phyloP scores from a whole-genome alignment of 2,888 invertebrate species.

The Zaprionus bogoriensis region DNA sequence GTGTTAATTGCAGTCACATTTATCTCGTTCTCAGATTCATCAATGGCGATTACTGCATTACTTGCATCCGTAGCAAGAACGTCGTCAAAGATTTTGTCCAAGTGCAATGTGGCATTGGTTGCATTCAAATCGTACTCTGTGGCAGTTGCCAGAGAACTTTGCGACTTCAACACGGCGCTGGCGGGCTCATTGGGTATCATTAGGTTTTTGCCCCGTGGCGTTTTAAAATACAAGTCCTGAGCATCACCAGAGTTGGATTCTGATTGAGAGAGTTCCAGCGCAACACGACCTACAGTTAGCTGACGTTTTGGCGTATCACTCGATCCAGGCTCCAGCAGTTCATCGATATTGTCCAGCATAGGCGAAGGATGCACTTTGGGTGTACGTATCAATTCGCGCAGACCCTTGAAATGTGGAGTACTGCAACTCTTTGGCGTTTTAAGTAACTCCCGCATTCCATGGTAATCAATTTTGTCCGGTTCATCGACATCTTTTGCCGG shows the following conservation, averaged over 20 bases:
- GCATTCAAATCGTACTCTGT: constrained; percentile 76
- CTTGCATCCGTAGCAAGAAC: constrained; percentile 44
- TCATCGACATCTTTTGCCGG: constrained; percentile 19
- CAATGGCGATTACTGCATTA: constrained; percentile 2
- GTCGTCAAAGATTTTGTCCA: constrained; percentile 79
- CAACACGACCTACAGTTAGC: constrained; percentile 9
- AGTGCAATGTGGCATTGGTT: constrained; percentile 55
- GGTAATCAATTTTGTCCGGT: constrained; percentile 50
- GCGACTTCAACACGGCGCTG: constrained; percentile 72
- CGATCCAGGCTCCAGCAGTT: constrained; percentile 50
- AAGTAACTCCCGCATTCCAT: constrained; percentile 64
- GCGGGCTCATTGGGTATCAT: constrained; percentile 80
- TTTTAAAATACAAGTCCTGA: constrained; percentile 74
- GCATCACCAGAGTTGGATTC: constrained; percentile 29
- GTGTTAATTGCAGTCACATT: constrained; percentile 38
- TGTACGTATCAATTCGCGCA: constrained; percentile 68
- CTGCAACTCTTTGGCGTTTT: constrained; percentile 71
- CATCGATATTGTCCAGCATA: constrained; percentile 56
- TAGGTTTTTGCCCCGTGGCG: constrained; percentile 77
- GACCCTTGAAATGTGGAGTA: constrained; percentile 60
- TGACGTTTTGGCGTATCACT: constrained; percentile 24
- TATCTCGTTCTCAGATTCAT: constrained; percentile 47
- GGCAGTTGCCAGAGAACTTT: constrained; percentile 50
- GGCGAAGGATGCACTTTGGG: constrained; percentile 63
- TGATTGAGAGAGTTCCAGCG: constrained; percentile 6